Evolutionary conservation across 2,888 invertebrate species (phyloP), one percentile per base, ranked within the genome.

Genomic region (Ectemnius lituratus): DNA sequence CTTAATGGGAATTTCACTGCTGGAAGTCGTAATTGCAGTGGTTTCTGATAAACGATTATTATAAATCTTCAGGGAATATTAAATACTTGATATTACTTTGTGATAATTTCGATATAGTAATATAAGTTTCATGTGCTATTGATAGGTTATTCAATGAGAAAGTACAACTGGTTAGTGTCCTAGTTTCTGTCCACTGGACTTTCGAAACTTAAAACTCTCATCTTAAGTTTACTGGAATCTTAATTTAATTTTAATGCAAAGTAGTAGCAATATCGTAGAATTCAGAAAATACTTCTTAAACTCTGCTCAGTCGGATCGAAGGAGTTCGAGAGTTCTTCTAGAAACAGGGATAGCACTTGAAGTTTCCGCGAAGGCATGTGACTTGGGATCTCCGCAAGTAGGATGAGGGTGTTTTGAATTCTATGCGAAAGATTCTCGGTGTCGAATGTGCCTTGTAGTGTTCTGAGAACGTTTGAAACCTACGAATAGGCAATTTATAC

Each of bases 301-400:
- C 23, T 2, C 23, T 72, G 16, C 2, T 47, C 46, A 20, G 20
- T 45, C 57, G 56, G 45, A 4, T 63, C n/a, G 6, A 70, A n/a
- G 6, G 61, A 75, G 13, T 67, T 61, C 46, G 60, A 45, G 8
- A 73, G 47, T 62, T 75, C 73, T 5, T 70, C 73, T 18, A 78
- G 45, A 0, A 82, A 45, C 0, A 45, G 58, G 0, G 65, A 73
- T 23, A 82, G 23, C 3, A 57, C 67, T 20, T n/a, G 49, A n/a
- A 70, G 37, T 45, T 64, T 75, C 0, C 67, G 20, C 0, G 78
- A 70, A 6, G n/a, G 27, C 1, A 47, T 13, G 18, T 46, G 58
- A 0, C 18, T 6, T 2, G 73, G 37, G 8, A 65, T 46, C 2
- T n/a, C 28, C 16, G 70, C 66, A 14, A 78, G 18, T 2, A 14